Evolutionary conservation across 1,140 invertebrate genomes (phyloP).

Genomic region (Ptiloglossa arizonensis): DNA sequence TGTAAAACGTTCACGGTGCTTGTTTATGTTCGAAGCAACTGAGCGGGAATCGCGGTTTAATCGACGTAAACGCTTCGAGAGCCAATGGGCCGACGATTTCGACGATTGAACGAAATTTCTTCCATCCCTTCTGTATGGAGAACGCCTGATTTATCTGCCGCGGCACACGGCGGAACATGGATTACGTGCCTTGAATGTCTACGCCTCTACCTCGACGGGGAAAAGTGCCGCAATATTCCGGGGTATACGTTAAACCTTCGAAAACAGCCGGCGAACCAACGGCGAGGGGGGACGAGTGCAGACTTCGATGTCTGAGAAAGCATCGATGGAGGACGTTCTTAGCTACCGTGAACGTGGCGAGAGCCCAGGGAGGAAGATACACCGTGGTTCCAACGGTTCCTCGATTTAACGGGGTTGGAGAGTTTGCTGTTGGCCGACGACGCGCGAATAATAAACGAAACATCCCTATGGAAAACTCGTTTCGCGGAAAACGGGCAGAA

Average conservation of each 20-base stretch:
- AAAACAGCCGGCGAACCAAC: conserved; percentile 24
- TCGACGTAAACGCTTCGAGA: not conserved
- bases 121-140: conserved; percentile 9
- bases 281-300: too few relatives aligned
- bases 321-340: not conserved
- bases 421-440: not conserved
- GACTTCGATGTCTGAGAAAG: conserved; percentile 25
- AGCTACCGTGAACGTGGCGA: not conserved
- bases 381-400: not conserved
- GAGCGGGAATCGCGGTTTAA: not conserved
- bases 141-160: conserved; percentile 41
- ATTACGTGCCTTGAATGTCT: conserved; percentile 46
- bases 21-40: not conserved
- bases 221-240: conserved; percentile 43
- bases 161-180: conserved; percentile 37
- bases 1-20: not conserved
- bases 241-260: conserved; percentile 43
- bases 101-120: conserved; percentile 35
- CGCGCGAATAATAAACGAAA: not conserved
- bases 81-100: conserved; percentile 16
- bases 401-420: not conserved
- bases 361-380: too few relatives aligned
- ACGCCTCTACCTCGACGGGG: not conserved
- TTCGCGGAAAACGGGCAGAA: too few relatives aligned
- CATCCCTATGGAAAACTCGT: too few relatives aligned